Evolutionary conservation across 2,888 invertebrate genomes (phyloP).

Genomic region (Blastobasis lacticolella): DNA sequence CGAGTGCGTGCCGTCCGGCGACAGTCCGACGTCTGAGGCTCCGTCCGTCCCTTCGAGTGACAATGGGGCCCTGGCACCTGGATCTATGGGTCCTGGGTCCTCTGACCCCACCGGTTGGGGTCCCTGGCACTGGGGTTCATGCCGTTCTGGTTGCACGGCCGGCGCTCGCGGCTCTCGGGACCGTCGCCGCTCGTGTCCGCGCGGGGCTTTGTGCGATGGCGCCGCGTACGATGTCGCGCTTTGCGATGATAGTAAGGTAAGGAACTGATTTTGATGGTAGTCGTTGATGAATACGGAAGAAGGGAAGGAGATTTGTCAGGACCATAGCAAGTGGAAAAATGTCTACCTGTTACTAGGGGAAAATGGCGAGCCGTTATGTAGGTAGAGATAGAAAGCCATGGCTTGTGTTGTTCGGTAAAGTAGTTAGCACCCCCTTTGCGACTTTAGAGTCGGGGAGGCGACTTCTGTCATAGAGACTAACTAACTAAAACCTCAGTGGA

Average conservation of each 20-base stretch:
- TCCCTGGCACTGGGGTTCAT: constrained; percentile 69
- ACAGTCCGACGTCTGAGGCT: constrained; percentile 21
- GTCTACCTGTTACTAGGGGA: too few species aligned
- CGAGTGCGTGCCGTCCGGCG: constrained; percentile 67
- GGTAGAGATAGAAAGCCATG: too few species aligned
- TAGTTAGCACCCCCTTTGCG: too few species aligned
- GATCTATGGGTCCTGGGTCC: constrained; percentile 45
- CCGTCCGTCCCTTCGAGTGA: constrained; percentile 39
- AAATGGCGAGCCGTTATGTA: too few species aligned
- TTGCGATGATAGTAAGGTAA: constrained; percentile 78
- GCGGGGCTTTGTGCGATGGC: constrained; percentile 76
- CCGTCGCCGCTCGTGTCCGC: constrained; percentile 73
- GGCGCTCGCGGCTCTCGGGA: constrained; percentile 76
- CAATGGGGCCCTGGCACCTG: constrained; percentile 58
- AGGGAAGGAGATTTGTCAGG: too few species aligned
- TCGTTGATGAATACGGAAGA: too few species aligned
- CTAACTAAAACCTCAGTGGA: too few species aligned
- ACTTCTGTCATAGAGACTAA: too few species aligned
- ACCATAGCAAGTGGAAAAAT: too few species aligned
- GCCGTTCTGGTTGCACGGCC: constrained; percentile 79
- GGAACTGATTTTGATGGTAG: not conserved
- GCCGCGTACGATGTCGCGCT: constrained; percentile 76
- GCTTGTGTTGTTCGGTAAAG: too few species aligned
- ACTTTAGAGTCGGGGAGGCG: too few species aligned
- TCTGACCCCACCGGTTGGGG: constrained; percentile 78